Base-by-base conservation (phyloP, 2,888 invertebrate genomes). In the Tiliacea aurago region DNA sequence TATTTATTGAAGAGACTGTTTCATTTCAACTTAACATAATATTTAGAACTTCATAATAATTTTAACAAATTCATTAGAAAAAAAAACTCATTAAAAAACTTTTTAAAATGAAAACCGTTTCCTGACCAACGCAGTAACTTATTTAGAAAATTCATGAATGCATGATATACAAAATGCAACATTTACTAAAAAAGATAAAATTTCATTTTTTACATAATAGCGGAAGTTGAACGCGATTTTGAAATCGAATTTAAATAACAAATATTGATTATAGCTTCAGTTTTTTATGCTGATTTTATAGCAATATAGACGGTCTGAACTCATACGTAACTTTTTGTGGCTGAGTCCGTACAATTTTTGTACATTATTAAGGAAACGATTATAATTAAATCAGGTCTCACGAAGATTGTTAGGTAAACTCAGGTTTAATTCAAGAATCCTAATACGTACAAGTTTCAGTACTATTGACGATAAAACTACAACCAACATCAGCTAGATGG, bases 161-260 rank as follows among this genome's bases (percentile, higher is more conserved):
- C 56, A 45, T 56, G 1, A 62, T 63, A 59, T 61, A 33, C 20
- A 45, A 41, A 62, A 62, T 41, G 45, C 51, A 47, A 43, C n/a
- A 58, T 58, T 62, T 63, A 5, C 9, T 10, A 23, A 63, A 68
- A 70, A 55, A 61, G 2, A 33, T 51, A 41, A 56, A 74, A 53
- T 43, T 41, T 64, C 0, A 6, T 67, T 47, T 47, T 37, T 80
- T 66, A 63, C 43, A 56, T 75, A 70, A 66, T 64, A 45, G 45
- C 81, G 76, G 76, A 80, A 80, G 67, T 76, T 49, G 6, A 37
- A 43, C n/a, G 45, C 2, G 4, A 67, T 79, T 69, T 64, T 74
- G 23, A 49, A 37, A 56, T 62, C 20, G 20, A 58, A 76, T 80
- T 70, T 65, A 69, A 74, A 80, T 69, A 55, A 45, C 49, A 55